Base-by-base conservation (phyloP, 1,140 invertebrate species). In the Solenopsis invicta region DNA sequence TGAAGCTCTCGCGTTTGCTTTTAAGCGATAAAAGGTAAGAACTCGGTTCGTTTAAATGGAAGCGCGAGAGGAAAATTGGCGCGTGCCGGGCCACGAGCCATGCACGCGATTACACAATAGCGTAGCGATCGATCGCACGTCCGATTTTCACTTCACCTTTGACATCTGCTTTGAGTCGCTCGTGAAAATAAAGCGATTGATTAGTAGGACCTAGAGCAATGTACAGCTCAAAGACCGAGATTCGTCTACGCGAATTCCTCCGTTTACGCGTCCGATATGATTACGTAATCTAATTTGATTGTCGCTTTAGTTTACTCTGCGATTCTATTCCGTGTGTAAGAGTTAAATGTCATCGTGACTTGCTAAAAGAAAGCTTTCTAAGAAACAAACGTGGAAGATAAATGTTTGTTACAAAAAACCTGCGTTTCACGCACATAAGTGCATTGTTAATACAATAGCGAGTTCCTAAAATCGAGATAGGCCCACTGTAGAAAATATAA, bases 51-150 rank as follows among this genome's bases (percentile, higher is more conserved):
- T 82, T 85, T 45, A 54, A 85, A 85, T 67, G 48, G 34, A 85
- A 61, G 24, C 52, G 29, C 45, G 59, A 61, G 45, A 74, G 16
- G 18, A 78, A 85, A 56, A 78, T 78, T 78, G 34, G 34, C 74
- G 74, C 74, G 59, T 78, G 82, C 37, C 59, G 24, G 29, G 61
- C 34, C 18, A 78, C 69, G 54, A 61, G 80, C 1, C 54, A 6
- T n/a, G 6, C 74, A 66, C 59, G 82, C 74, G 59, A 85, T 66
- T 52, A 8, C 16, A 74, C 67, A 85, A 4, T 85, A 34, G 21
- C 74, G 74, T 85, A 85, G 48, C 50, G 50, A 81, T 71, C 13
- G 61, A 69, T 69, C 48, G 24, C 13, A n/a, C n/a, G 12, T 6
- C 12, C 8, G 37, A 81, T 81, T 56, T 72, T 24, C 29, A 66